phyloP scores from a whole-genome alignment of 2,888 invertebrate species.

The Cinara cedri region DNA sequence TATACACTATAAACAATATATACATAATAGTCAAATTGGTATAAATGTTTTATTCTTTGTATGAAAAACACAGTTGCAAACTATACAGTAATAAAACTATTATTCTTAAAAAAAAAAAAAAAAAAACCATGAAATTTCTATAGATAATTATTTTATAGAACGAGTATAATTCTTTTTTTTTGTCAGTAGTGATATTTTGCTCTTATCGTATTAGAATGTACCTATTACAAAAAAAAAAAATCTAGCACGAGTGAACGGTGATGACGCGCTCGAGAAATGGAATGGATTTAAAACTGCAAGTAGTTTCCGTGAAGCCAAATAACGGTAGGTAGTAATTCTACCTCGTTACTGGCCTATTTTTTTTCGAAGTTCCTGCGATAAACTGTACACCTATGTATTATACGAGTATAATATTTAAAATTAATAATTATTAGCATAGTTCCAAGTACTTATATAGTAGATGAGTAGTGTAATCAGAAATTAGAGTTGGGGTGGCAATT shows the following conservation, averaged over 20 bases:
- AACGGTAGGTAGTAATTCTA: slow-evolving; percentile 48
- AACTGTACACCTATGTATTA: slow-evolving; percentile 1
- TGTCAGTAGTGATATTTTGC: slow-evolving; percentile 12
- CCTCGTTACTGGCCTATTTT: slow-evolving; percentile 36
- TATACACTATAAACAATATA: background rate
- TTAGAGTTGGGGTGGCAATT: too few relatives aligned
- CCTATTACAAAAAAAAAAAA: slow-evolving; percentile 33
- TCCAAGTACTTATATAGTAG: background rate
- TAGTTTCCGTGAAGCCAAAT: slow-evolving; percentile 55
- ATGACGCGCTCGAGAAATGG: slow-evolving; percentile 22
- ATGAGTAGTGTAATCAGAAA: too few relatives aligned
- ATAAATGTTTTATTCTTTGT: background rate
- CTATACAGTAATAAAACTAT: background rate
- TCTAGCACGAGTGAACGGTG: slow-evolving; percentile 49
- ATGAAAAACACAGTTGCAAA: background rate
- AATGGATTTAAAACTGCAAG: slow-evolving; percentile 55
- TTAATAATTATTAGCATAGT: slow-evolving; percentile 17
- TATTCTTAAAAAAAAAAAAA: background rate
- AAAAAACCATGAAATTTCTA: background rate
- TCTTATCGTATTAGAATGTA: slow-evolving; percentile 27
- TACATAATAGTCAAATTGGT: background rate
- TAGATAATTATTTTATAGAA: background rate
- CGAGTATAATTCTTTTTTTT: slow-evolving; percentile 24
- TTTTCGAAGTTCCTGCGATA: slow-evolving; percentile 10
- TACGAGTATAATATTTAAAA: slow-evolving; percentile 9